A percentile compares a stretch with the other conserved stretches of the same genome.
These are phyloP conservation scores for Tinea semifulvella DNA, from an alignment of 2,888 invertebrate species.

Conservation along the genomic window DNA sequence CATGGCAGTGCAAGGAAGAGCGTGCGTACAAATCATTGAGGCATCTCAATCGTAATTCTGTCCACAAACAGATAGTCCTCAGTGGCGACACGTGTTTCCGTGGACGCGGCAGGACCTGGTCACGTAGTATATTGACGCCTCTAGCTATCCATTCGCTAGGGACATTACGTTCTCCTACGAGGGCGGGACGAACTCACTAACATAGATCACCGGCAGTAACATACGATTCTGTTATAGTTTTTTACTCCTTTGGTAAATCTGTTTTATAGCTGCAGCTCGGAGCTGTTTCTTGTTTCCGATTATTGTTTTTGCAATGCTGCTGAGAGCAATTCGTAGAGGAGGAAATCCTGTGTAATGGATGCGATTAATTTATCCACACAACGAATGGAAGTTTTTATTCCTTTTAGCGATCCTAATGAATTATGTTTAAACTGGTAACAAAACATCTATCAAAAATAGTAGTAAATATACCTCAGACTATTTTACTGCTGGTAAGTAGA, in stretches of 20 bases:
- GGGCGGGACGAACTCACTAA: constrained; percentile 11
- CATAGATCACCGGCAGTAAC: constrained; percentile 9
- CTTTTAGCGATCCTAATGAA: too few relatives aligned
- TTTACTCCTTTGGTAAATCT: constrained; percentile 7
- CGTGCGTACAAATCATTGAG: constrained; percentile 13
- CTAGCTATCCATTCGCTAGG: constrained; percentile 46
- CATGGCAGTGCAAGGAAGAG: not conserved
- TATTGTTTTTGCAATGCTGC: constrained; percentile 2
- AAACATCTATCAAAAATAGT: too few relatives aligned
- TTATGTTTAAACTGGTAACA: too few relatives aligned
- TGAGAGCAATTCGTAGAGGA: not conserved
- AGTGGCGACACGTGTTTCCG: constrained; percentile 65
- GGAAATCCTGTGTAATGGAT: too few relatives aligned
- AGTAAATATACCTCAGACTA: too few relatives aligned
- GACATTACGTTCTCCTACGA: constrained; percentile 34
- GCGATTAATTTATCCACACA: too few relatives aligned
- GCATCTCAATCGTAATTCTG: constrained; percentile 42
- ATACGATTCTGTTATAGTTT: constrained; percentile 10
- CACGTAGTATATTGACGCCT: constrained; percentile 67
- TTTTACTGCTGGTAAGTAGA: too few relatives aligned
- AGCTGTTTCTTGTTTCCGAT: not conserved
- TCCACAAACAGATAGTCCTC: constrained; percentile 61
- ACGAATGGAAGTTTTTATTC: too few relatives aligned
- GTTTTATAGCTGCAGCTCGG: not conserved
- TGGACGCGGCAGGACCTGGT: constrained; percentile 52